phyloP scores from a whole-genome alignment of 2,888 invertebrate species.

The Branchipolynoe longqiensis region DNA sequence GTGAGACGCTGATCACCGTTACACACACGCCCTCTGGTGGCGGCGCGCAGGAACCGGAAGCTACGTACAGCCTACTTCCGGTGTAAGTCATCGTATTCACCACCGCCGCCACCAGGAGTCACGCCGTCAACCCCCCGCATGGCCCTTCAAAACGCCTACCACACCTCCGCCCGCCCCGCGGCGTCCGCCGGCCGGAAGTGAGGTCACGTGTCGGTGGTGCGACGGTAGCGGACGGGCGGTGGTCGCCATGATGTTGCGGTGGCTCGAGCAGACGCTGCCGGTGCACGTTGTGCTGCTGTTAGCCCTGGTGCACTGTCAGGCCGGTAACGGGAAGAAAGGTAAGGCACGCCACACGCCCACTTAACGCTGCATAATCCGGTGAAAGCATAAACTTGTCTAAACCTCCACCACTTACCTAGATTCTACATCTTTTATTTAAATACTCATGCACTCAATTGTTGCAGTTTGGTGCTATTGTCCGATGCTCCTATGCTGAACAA shows the following conservation, averaged over 20 bases:
- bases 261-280: background rate
- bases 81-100: too few species aligned
- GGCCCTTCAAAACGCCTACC: background rate
- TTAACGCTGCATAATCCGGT: too few species aligned
- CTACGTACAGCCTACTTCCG: too few species aligned
- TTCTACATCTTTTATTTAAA: too few species aligned
- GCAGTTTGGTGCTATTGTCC: too few species aligned
- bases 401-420: too few species aligned
- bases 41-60: background rate
- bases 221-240: background rate
- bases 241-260: conserved; percentile 15
- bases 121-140: conserved; percentile 5
- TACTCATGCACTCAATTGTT: too few species aligned
- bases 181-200: background rate
- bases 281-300: background rate
- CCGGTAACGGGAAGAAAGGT: conserved; percentile 12
- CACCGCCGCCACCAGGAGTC: conserved; percentile 10
- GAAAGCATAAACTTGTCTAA: too few species aligned
- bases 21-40: background rate
- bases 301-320: conserved; percentile 25
- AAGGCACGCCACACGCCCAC: background rate
- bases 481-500: too few species aligned
- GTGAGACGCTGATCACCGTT: background rate
- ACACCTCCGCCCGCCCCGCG: background rate
- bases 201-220: background rate